Conservation (phyloP, 1,140 invertebrate species). For the Phortica variegata region DNA sequence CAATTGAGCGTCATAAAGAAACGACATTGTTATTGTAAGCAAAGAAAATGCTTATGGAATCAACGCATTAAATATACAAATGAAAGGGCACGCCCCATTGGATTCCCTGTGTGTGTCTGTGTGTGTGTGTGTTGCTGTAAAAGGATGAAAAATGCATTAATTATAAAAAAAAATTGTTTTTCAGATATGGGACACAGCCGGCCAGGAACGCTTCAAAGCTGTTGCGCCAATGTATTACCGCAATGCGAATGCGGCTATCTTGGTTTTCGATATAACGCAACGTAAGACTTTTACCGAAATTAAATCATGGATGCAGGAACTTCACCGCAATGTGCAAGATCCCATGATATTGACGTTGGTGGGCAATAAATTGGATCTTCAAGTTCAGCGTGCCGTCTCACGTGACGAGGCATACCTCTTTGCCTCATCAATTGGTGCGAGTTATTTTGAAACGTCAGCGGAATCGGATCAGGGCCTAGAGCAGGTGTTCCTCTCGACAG, state of each 20-base stretch:
- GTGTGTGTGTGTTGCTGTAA: no score
- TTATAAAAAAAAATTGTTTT: slow-evolving; percentile 15
- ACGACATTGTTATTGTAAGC: slow-evolving; percentile 34
- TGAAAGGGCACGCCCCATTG: background rate
- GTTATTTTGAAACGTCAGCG: slow-evolving; percentile 82
- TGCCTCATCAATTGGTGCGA: slow-evolving; percentile 78
- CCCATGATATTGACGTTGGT: slow-evolving; percentile 77
- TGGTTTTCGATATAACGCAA: slow-evolving; percentile 85
- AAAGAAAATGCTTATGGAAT: slow-evolving; percentile 1
- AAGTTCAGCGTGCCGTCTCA: slow-evolving; percentile 63
- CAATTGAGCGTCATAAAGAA: slow-evolving; percentile 32
- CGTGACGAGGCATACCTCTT: slow-evolving; percentile 72
- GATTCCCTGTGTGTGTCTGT: no score
- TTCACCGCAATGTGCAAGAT: slow-evolving; percentile 74
- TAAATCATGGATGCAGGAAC: slow-evolving; percentile 78
- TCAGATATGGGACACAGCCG: slow-evolving; percentile 88
- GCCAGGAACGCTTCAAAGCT: slow-evolving; percentile 80
- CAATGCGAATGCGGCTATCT: slow-evolving; percentile 82
- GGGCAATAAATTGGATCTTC: slow-evolving; percentile 82
- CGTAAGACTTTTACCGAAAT: slow-evolving; percentile 70
- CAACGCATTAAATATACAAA: background rate
- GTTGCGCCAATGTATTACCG: slow-evolving; percentile 93
- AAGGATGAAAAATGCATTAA: slow-evolving; percentile 3
- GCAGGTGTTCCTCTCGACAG: slow-evolving; percentile 68
- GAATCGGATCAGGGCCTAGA: slow-evolving; percentile 72